phyloP scores from a whole-genome alignment of 1,140 invertebrate genomes.

The Anoplophora glabripennis region DNA sequence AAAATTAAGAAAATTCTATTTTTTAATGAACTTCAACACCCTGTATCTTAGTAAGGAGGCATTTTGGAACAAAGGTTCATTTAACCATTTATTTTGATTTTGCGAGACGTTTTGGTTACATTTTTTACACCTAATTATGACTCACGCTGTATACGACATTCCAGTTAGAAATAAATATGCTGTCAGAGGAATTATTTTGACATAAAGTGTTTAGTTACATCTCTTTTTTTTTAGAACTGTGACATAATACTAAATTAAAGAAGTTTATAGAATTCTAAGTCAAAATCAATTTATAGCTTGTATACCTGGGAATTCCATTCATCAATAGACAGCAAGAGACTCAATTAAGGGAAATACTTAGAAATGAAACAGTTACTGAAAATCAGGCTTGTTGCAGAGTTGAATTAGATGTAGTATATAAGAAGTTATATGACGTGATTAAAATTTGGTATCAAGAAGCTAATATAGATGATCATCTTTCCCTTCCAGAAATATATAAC shows the following conservation, averaged over 20 bases:
- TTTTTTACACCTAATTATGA: too few species aligned
- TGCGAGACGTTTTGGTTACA: too few species aligned
- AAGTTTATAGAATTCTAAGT: neutral
- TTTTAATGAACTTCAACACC: too few species aligned
- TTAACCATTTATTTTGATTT: too few species aligned
- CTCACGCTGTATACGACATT: too few species aligned
- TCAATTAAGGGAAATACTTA: constrained; percentile 52
- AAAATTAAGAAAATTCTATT: too few species aligned
- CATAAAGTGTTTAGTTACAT: too few species aligned
- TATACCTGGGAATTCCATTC: constrained; percentile 65
- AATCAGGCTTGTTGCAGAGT: constrained; percentile 12
- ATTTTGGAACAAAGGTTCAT: too few species aligned
- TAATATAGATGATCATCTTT: constrained; percentile 28
- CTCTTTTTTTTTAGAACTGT: neutral
- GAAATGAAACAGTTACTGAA: constrained; percentile 44
- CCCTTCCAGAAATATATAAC: constrained; percentile 23
- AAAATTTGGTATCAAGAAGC: constrained; percentile 40
- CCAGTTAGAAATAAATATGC: too few species aligned
- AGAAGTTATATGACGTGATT: constrained; percentile 36
- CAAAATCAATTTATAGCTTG: constrained; percentile 55
- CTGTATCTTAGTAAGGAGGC: too few species aligned
- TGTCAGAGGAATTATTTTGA: too few species aligned
- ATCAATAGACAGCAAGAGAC: constrained; percentile 59
- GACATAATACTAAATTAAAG: neutral
- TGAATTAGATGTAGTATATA: constrained; percentile 29